Evolutionary conservation across 2,888 invertebrate genomes (phyloP).

Genomic region (Geophilus truncorum): DNA sequence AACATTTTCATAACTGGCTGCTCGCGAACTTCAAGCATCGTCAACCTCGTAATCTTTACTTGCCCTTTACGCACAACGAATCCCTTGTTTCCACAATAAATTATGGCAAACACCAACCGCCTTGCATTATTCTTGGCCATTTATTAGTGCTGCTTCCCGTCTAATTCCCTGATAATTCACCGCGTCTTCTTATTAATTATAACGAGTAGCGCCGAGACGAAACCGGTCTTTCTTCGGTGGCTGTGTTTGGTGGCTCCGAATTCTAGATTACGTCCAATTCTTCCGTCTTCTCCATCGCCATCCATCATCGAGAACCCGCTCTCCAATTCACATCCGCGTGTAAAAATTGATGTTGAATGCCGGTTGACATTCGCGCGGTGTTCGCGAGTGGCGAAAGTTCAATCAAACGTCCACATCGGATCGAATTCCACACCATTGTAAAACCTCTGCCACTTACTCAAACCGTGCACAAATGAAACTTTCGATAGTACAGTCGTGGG

Average conservation of each 20-base stretch:
- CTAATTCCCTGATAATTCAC: constrained; percentile 23
- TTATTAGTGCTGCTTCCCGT: constrained; percentile 1
- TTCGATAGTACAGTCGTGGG: background rate
- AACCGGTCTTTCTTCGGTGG: background rate
- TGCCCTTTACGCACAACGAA: background rate
- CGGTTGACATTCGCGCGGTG: background rate
- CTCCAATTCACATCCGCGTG: background rate
- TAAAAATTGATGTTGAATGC: background rate
- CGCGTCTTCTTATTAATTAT: background rate
- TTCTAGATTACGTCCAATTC: background rate
- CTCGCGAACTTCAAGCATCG: background rate
- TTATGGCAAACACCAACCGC: constrained; percentile 19
- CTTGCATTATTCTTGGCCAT: constrained; percentile 18
- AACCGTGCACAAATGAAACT: background rate
- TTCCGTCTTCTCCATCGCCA: background rate
- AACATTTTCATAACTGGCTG: background rate
- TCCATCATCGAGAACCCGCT: background rate
- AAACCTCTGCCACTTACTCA: background rate
- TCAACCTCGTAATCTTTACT: background rate
- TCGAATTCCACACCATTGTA: background rate
- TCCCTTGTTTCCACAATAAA: constrained; percentile 21
- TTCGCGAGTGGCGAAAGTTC: background rate
- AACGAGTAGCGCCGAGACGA: background rate
- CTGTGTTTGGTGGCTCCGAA: background rate
- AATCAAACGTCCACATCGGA: background rate